phyloP scores from a whole-genome alignment of 2,888 invertebrate genomes.

The Ischnus inquisitorius region DNA sequence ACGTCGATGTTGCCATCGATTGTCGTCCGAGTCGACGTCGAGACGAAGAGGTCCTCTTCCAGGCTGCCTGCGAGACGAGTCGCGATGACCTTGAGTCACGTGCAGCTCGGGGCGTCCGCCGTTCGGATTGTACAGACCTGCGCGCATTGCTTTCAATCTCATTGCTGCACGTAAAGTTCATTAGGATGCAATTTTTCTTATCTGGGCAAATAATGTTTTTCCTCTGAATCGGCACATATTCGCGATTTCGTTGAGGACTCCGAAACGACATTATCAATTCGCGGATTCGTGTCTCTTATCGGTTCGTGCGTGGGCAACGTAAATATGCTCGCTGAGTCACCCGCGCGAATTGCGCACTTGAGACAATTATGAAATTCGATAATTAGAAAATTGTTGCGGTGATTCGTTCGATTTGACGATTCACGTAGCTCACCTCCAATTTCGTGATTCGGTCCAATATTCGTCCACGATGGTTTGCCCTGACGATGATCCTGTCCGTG shows the following conservation, averaged over 20 bases:
- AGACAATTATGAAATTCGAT: neutral
- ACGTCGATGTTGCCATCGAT: conserved; percentile 64
- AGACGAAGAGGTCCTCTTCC: conserved; percentile 65
- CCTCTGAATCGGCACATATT: neutral
- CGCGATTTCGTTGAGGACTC: neutral
- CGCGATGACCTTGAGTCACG: conserved; percentile 47
- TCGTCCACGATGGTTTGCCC: conserved; percentile 67
- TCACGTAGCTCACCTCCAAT: conserved; percentile 61
- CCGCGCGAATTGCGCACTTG: neutral
- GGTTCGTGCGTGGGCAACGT: neutral
- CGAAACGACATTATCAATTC: neutral
- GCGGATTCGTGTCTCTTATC: neutral
- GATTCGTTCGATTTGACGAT: neutral
- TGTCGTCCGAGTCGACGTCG: conserved; percentile 58
- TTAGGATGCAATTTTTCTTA: neutral
- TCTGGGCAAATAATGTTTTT: neutral
- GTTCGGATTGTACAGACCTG: conserved; percentile 64
- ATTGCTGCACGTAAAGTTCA: neutral
- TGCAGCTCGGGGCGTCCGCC: conserved; percentile 51
- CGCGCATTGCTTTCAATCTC: neutral
- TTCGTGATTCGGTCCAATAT: conserved; percentile 68
- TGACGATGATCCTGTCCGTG: conserved; percentile 58
- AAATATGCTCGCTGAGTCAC: neutral
- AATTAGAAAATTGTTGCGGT: neutral
- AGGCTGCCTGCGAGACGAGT: conserved; percentile 21